Base-by-base conservation (phyloP, 35 echinoderm and acorn worm species). In the Holothuria glaberrima region DNA sequence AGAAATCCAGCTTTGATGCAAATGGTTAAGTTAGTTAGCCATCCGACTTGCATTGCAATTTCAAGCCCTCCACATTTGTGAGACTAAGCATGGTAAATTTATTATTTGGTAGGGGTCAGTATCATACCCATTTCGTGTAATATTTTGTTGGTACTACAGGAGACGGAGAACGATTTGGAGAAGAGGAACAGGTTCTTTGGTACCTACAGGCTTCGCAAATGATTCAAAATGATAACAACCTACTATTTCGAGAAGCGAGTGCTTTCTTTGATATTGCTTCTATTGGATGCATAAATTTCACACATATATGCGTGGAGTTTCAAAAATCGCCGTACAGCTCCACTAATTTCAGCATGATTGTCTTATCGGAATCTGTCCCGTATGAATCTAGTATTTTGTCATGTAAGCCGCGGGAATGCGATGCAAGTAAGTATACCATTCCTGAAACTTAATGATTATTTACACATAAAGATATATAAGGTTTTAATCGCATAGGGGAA, bases 241-340 rank as follows among this genome's bases (percentile, higher is more conserved):
- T 84, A 58, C 54, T 18, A 2, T 84, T 84, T 20, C 22, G 58
- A 26, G 54, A 56, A 38, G 80, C 59, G 6, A 46, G 56, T 59
- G 32, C 57, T 59, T 63, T 13, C 20, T 84, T 84, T 84, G 80
- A 84, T n/a, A 84, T 84, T 5, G 80, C 46, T 6, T 84, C 80
- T 2, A 56, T 84, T 30, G 80, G 80, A 12, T 84, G 80, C 20
- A 84, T 38, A n/a, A 22, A 84, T 34, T 31, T 58, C 80, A 24
- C 30, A 4, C 50, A 84, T 36, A 33, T 84, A 25, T 84, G 80
- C 57, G 80, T 84, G 0, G 80, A 84, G 56, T 84, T 84, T 36
- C 52, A 61, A 27, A 84, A 62, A 33, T 46, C 46, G 19, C 46
- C 52, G 3, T 20, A 84, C 36, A 32, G 46, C 24, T 33, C 80